Evolutionary conservation across 2,888 invertebrate genomes (phyloP).

Genomic region (Leptinotarsa juncta): DNA sequence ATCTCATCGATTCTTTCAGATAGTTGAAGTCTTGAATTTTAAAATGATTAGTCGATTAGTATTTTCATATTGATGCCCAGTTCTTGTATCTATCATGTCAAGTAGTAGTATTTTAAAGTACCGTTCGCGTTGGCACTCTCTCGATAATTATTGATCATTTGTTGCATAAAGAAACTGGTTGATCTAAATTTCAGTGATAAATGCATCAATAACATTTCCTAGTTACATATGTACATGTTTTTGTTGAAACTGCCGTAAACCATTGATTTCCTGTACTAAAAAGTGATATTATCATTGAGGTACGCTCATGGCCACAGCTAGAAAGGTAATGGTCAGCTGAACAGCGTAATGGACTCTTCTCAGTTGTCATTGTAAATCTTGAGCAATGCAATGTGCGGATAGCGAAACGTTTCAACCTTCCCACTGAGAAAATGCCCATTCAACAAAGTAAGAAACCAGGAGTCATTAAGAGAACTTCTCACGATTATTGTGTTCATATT

Average conservation of each 20-base stretch:
- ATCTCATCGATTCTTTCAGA: too few species aligned
- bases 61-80: too few species aligned
- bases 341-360: constrained; percentile 33
- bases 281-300: constrained; percentile 10
- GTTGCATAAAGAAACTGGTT: not conserved
- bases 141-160: not conserved
- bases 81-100: too few species aligned
- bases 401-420: constrained; percentile 5
- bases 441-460: not conserved
- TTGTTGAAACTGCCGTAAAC: not conserved
- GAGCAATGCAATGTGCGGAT: constrained; percentile 16
- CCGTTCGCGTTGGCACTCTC: not conserved
- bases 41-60: too few species aligned
- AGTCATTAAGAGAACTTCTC: too few species aligned
- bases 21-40: too few species aligned
- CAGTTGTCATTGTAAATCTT: constrained; percentile 23
- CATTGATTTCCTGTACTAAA: constrained; percentile 8
- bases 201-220: not conserved
- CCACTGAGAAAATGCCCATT: constrained; percentile 6
- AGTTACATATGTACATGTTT: not conserved
- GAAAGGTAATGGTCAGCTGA: constrained; percentile 29
- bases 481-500: too few species aligned
- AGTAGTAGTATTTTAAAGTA: not conserved
- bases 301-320: constrained; percentile 21
- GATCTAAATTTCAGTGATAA: not conserved